Evolutionary conservation across 2,888 invertebrate genomes (phyloP).

Genomic region (Apamea sordens): DNA sequence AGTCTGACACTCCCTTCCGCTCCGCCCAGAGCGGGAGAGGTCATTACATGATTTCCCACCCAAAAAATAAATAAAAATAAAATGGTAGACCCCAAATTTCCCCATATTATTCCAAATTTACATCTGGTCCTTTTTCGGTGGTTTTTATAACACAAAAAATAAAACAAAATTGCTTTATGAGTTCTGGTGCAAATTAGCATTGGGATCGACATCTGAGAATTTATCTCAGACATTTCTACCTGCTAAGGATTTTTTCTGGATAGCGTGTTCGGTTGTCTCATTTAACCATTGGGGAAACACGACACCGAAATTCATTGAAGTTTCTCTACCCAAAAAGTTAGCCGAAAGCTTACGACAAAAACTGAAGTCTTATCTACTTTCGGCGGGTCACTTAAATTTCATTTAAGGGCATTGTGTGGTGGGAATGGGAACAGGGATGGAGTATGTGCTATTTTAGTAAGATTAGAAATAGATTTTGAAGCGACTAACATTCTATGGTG

Average conservation of each 20-base stretch:
- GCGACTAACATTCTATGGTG: constrained; percentile 17
- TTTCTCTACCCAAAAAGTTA: constrained; percentile 60
- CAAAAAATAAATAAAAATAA: too few relatives aligned
- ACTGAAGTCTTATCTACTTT: constrained; percentile 71
- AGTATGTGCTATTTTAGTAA: constrained; percentile 50
- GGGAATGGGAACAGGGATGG: constrained; percentile 53
- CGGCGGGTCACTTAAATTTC: constrained; percentile 71
- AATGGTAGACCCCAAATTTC: constrained; percentile 20
- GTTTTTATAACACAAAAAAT: constrained; percentile 54
- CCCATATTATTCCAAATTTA: constrained; percentile 44
- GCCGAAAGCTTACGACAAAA: constrained; percentile 64
- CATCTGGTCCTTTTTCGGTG: constrained; percentile 45
- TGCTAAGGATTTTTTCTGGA: constrained; percentile 56
- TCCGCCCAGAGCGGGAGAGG: too few relatives aligned
- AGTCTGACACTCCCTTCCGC: too few relatives aligned
- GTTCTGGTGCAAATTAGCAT: constrained; percentile 63
- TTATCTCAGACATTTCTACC: constrained; percentile 57
- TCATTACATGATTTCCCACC: too few relatives aligned
- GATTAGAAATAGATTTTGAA: constrained; percentile 40
- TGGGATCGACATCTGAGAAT: constrained; percentile 64
- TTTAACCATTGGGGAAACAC: constrained; percentile 61
- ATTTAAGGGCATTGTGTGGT: constrained; percentile 67
- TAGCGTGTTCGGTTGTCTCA: constrained; percentile 40
- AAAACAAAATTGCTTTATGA: constrained; percentile 58
- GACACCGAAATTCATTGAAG: constrained; percentile 65